These are phyloP conservation scores for Lordiphosa collinella DNA, from an alignment of 1,140 invertebrate genomes.

Conservation along the genomic window DNA sequence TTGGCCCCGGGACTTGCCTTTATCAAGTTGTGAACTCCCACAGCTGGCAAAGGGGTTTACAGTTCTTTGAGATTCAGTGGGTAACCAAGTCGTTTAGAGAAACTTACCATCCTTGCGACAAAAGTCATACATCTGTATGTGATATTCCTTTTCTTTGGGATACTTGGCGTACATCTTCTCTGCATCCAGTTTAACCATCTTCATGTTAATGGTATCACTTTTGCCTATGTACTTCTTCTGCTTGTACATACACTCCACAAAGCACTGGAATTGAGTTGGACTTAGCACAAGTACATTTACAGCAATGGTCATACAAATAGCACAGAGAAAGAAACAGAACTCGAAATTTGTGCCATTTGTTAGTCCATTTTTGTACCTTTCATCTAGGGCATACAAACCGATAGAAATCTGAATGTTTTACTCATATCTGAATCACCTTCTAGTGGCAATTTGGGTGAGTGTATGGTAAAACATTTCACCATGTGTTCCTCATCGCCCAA, in stretches of 20 bases:
- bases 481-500: conserved; percentile 33
- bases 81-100: no score
- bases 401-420: conserved; percentile 41
- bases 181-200: conserved; percentile 58
- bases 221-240: conserved; percentile 60
- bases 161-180: conserved; percentile 31
- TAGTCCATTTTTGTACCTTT: no score
- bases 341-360: no score
- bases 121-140: conserved; percentile 38
- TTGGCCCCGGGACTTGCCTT: conserved; percentile 41
- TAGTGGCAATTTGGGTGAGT: conserved; percentile 35
- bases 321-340: no score
- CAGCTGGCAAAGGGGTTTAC: conserved; percentile 12
- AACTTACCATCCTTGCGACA: conserved; percentile 48
- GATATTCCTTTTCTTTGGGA: conserved; percentile 57
- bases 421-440: conserved; percentile 19
- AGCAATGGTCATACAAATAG: no score
- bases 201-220: conserved; percentile 60
- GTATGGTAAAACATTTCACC: conserved; percentile 47
- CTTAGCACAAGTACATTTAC: no score
- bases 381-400: conserved; percentile 26
- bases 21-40: conserved; percentile 18
- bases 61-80: no score
- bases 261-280: conserved; percentile 29
- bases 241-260: conserved; percentile 62